phyloP scores from a whole-genome alignment of 2,888 invertebrate genomes.

The Andrena bucephala region DNA sequence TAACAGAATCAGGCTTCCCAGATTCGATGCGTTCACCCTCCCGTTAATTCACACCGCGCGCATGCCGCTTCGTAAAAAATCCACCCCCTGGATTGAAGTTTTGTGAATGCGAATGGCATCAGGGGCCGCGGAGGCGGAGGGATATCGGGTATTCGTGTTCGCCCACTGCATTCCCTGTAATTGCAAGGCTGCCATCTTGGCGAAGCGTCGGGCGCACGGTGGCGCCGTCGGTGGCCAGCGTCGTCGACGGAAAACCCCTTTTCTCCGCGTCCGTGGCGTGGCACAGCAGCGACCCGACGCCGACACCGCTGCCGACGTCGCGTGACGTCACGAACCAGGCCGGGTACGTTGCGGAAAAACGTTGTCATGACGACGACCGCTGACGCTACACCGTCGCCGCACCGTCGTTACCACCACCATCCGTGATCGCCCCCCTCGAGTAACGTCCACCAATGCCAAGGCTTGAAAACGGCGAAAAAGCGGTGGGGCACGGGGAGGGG shows the following conservation, averaged over 20 bases:
- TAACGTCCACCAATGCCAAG: conserved; percentile 68
- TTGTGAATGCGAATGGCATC: not conserved
- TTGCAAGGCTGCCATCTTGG: conserved; percentile 69
- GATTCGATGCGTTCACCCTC: too few relatives aligned
- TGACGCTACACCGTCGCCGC: conserved; percentile 71
- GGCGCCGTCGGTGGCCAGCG: conserved; percentile 64
- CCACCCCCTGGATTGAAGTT: conserved; percentile 1
- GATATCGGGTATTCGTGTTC: not conserved
- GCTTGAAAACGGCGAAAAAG: conserved; percentile 48
- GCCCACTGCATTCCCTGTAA: conserved; percentile 45
- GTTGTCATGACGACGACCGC: conserved; percentile 82
- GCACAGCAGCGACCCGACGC: conserved; percentile 60
- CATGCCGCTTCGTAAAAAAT: too few relatives aligned
- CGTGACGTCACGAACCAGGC: conserved; percentile 82
- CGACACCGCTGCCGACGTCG: conserved; percentile 75
- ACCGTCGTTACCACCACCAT: conserved; percentile 56
- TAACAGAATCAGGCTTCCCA: too few relatives aligned
- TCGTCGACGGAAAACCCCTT: conserved; percentile 54
- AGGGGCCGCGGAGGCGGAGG: not conserved
- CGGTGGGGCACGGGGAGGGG: too few relatives aligned
- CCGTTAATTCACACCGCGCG: too few relatives aligned
- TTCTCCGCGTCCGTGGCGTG: conserved; percentile 52
- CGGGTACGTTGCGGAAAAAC: conserved; percentile 83
- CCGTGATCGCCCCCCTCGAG: conserved; percentile 24
- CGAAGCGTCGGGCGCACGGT: conserved; percentile 43